These are phyloP conservation scores for Liodrosophila aerea DNA, from an alignment of 2,888 invertebrate genomes.

Conservation along the genomic window DNA sequence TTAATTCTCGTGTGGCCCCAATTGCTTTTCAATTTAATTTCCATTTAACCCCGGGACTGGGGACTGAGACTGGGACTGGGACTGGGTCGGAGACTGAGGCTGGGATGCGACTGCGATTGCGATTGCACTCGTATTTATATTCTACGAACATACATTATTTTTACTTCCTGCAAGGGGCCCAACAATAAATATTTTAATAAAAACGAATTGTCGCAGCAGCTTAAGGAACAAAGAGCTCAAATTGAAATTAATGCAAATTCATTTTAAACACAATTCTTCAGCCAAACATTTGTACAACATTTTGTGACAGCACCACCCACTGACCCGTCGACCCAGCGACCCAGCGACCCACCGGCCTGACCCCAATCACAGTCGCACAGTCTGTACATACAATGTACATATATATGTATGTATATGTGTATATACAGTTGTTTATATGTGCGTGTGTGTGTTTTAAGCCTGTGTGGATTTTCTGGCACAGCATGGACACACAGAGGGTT, in stretches of 20 bases:
- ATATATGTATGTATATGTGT: conserved; percentile 1
- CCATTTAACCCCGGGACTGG: no score
- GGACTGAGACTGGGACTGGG: no score
- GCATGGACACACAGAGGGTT: conserved; percentile 54
- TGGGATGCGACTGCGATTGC: conserved; percentile 12
- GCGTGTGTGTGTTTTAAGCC: conserved; percentile 3
- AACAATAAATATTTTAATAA: conserved; percentile 21
- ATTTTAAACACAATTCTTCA: conserved; percentile 63
- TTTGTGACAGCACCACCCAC: conserved; percentile 38
- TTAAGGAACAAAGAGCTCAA: conserved; percentile 33
- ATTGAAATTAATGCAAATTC: conserved; percentile 71
- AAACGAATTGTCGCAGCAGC: conserved; percentile 38
- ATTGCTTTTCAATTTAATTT: conserved; percentile 57
- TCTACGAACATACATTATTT: conserved; percentile 1
- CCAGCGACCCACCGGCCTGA: conserved; percentile 20
- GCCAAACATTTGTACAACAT: conserved; percentile 53
- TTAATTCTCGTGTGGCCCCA: conserved; percentile 38
- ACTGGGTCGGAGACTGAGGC: not conserved
- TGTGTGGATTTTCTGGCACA: conserved; percentile 32
- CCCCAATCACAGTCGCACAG: conserved; percentile 49
- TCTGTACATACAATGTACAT: conserved; percentile 12
- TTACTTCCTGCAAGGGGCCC: conserved; percentile 5
- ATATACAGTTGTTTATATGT: conserved; percentile 3
- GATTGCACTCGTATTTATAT: not conserved
- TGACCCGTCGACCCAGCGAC: conserved; percentile 8